These are phyloP conservation scores for Stylophora pistillata DNA, from an alignment of 64 coral and sea anemone species.

Conservation along the genomic window DNA sequence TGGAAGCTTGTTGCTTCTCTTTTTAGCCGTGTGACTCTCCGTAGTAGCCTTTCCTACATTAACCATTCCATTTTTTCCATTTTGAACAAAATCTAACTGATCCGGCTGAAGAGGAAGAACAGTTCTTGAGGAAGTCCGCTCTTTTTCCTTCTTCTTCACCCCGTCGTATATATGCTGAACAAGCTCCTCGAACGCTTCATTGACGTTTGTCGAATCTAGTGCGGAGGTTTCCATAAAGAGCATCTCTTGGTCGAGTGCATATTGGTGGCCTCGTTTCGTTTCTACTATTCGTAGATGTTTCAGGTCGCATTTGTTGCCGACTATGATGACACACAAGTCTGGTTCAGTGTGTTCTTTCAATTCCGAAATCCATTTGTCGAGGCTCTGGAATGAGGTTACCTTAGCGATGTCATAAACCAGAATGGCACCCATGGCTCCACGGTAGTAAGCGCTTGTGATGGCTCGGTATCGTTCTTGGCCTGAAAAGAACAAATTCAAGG, in stretches of 20 bases:
- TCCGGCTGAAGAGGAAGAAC: background rate
- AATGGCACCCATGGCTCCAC: slow-evolving; percentile 89
- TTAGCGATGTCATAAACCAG: slow-evolving; percentile 97
- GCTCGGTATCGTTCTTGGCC: slow-evolving; percentile 98
- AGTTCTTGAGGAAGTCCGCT: background rate
- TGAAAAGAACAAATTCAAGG: slow-evolving; percentile 10
- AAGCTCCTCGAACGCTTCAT: slow-evolving; percentile 85
- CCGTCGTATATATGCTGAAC: slow-evolving; percentile 79
- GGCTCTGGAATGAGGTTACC: slow-evolving; percentile 85
- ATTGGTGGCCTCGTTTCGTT: slow-evolving; percentile 63
- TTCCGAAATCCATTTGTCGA: slow-evolving; percentile 91
- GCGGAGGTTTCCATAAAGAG: slow-evolving; percentile 94
- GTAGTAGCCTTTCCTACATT: background rate
- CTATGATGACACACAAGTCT: slow-evolving; percentile 69
- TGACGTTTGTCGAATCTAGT: slow-evolving; percentile 83
- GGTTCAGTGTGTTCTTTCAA: slow-evolving; percentile 81
- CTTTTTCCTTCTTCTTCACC: slow-evolving; percentile 59
- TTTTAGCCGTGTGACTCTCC: background rate
- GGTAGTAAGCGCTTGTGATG: slow-evolving; percentile 98
- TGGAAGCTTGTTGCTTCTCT: background rate
- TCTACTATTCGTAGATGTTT: slow-evolving; percentile 93
- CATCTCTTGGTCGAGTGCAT: slow-evolving; percentile 74
- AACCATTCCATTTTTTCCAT: slow-evolving; percentile 17
- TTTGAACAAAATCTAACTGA: background rate
- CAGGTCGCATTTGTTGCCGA: slow-evolving; percentile 93